phyloP scores from a whole-genome alignment of 2,113 vertebrate genomes.

The Synchiropus splendidus region DNA sequence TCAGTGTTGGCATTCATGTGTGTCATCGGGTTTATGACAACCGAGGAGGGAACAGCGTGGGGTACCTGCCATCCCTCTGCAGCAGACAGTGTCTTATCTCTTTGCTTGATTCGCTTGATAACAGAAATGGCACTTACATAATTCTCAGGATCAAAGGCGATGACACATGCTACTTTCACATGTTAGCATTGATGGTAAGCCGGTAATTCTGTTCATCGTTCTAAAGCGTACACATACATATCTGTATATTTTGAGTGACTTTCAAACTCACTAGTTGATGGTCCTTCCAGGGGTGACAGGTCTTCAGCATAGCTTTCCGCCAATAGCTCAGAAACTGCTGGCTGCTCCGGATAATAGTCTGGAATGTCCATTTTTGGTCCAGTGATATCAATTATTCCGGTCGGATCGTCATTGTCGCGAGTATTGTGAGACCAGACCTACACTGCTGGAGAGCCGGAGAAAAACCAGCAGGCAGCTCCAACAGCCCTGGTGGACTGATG shows the following conservation, averaged over 20 bases:
- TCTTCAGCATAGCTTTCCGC: slow-evolving; percentile 22
- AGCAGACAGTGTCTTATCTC: slow-evolving; percentile 44
- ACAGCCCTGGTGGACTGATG: slow-evolving; percentile 46
- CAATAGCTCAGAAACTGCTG: slow-evolving; percentile 20
- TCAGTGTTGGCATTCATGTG: no score
- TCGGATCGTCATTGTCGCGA: slow-evolving; percentile 33
- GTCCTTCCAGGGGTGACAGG: slow-evolving; percentile 30
- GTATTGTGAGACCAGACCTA: slow-evolving; percentile 25
- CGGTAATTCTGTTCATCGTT: no score
- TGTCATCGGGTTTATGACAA: slow-evolving; percentile 29
- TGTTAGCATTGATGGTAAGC: no score
- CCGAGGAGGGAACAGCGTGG: slow-evolving; percentile 8
- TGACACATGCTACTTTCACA: background rate
- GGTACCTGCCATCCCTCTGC: slow-evolving; percentile 6
- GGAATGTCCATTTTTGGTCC: slow-evolving; percentile 51
- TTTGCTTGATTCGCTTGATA: slow-evolving; percentile 23
- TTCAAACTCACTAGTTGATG: slow-evolving; percentile 65
- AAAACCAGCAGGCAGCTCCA: slow-evolving; percentile 24
- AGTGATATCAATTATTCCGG: slow-evolving; percentile 4
- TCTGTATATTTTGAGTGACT: no score
- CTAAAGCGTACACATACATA: no score
- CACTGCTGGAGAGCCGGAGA: slow-evolving; percentile 22
- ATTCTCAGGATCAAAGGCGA: slow-evolving; percentile 12
- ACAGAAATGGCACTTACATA: slow-evolving; percentile 44
- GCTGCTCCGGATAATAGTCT: slow-evolving; percentile 28